Evolutionary conservation across 1,140 invertebrate genomes (phyloP).

Genomic region (Drosophila pandora): DNA sequence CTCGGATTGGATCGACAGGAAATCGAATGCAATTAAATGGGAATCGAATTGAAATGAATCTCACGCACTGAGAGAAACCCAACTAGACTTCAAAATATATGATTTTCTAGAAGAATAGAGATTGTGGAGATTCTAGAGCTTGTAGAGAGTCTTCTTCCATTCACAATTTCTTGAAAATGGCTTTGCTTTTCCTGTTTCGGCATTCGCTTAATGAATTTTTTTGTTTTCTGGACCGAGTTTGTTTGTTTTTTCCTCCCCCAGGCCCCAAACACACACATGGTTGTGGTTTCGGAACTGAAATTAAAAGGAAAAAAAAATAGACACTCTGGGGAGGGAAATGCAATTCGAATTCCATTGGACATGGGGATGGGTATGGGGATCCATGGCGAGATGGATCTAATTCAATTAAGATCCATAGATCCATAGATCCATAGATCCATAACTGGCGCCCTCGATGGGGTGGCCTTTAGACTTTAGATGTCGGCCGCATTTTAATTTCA

Average conservation of each 20-base stretch:
- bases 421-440: slow-evolving; percentile 37
- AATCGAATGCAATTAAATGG: slow-evolving; percentile 29
- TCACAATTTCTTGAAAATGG: slow-evolving; percentile 50
- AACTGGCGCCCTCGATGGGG: slow-evolving; percentile 25
- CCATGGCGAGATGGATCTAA: slow-evolving; percentile 24
- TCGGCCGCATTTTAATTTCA: slow-evolving; percentile 51
- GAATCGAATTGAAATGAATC: slow-evolving; percentile 18
- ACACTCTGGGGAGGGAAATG: slow-evolving; percentile 35
- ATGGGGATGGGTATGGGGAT: slow-evolving; percentile 20
- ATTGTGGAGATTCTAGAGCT: too few species aligned
- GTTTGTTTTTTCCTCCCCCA: slow-evolving; percentile 31
- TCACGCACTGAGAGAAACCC: not conserved
- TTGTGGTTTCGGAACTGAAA: slow-evolving; percentile 3
- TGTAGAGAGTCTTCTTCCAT: slow-evolving; percentile 5
- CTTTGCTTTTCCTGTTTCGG: slow-evolving; percentile 14
- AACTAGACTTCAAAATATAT: too few species aligned
- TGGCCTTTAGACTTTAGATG: slow-evolving; percentile 14
- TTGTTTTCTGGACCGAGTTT: slow-evolving; percentile 2
- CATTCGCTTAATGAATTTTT: slow-evolving; percentile 60
- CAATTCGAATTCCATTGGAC: slow-evolving; percentile 44
- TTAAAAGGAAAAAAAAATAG: slow-evolving; percentile 12
- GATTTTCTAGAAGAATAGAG: too few species aligned
- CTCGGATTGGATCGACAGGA: slow-evolving; percentile 30
- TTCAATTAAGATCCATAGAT: not conserved
- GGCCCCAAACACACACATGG: slow-evolving; percentile 4